phyloP scores from a whole-genome alignment of 2,113 vertebrate species.

The Morphnarchus princeps region DNA sequence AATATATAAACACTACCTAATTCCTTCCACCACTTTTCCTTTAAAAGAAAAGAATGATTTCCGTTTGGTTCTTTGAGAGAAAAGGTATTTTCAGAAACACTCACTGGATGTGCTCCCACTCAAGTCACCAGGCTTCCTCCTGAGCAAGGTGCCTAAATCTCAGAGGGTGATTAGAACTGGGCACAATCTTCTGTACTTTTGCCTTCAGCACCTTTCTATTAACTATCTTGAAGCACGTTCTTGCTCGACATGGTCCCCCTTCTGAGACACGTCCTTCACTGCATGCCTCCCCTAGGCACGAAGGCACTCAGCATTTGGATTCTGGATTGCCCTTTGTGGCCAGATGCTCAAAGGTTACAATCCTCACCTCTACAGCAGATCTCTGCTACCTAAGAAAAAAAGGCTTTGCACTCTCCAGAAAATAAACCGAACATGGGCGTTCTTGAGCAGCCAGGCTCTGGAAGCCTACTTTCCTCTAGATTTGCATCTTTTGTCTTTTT shows the following conservation, averaged over 20 bases:
- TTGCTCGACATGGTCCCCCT: rapidly evolving
- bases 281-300: background rate
- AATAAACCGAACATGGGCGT: background rate
- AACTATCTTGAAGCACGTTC: background rate
- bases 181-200: background rate
- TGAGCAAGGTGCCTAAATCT: background rate
- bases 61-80: background rate
- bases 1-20: background rate
- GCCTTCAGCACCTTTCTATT: background rate
- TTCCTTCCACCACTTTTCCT: background rate
- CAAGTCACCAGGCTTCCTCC: background rate
- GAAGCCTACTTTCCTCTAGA: background rate
- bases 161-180: background rate
- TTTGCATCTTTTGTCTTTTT: background rate
- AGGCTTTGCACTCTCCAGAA: background rate
- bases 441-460: background rate
- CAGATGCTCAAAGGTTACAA: background rate
- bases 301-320: background rate
- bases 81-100: background rate
- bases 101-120: background rate
- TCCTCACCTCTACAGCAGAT: background rate
- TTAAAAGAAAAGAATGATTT: background rate
- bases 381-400: background rate
- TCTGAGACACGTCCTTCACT: background rate
- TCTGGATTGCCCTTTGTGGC: background rate